These are phyloP conservation scores for Acipenser oxyrinchus DNA, from an alignment of 2,797 vertebrate genomes.

Conservation along the genomic window DNA sequence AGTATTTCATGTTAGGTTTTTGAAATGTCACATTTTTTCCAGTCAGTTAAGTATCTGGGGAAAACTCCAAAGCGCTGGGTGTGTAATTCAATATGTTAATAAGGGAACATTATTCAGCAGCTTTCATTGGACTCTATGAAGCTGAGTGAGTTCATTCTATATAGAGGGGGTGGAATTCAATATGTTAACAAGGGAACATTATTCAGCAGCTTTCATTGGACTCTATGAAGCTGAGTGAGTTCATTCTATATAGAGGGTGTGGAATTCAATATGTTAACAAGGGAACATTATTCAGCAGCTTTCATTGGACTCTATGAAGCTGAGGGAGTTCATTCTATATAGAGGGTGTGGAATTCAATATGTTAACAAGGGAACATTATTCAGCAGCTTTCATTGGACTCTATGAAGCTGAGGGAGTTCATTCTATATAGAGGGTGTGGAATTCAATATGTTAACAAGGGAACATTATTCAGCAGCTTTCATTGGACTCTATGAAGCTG, in stretches of 20 bases:
- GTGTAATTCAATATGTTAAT: conserved; percentile 1
- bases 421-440: no score
- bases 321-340: no score
- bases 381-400: conserved; percentile 7
- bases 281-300: conserved; percentile 5
- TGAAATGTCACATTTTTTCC: neutral
- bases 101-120: conserved; percentile 6
- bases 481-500: conserved; percentile 8
- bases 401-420: no score
- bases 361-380: conserved; percentile 3
- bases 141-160: no score
- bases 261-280: conserved; percentile 1
- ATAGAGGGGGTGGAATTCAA: conserved; percentile 3
- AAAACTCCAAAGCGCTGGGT: conserved; percentile 5
- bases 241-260: neutral
- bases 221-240: conserved; percentile 10
- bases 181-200: conserved; percentile 4
- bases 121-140: conserved; percentile 9
- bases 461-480: conserved; percentile 7
- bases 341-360: conserved; percentile 4
- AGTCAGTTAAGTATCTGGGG: conserved; percentile 1
- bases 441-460: conserved; percentile 2
- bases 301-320: conserved; percentile 10
- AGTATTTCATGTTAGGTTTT: conserved; percentile 2
- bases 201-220: conserved; percentile 5